Base-by-base conservation (phyloP, 2,888 invertebrate species). In the Rhagium mordax region DNA sequence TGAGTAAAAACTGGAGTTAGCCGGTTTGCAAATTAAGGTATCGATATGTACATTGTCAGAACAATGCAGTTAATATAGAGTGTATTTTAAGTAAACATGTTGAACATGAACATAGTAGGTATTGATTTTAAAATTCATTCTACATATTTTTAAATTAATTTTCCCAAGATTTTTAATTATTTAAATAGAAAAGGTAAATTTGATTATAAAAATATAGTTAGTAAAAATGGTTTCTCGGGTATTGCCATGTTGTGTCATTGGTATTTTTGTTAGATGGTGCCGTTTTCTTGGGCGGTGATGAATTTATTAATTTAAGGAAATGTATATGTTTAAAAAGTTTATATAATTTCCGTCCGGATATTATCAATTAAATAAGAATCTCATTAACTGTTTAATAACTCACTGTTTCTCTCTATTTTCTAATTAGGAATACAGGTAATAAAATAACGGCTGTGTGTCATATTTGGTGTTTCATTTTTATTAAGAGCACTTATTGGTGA, bases 381-480 rank as follows among this genome's bases (percentile, higher is more conserved):
- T 67, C 57, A 67, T 16, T 47, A 20, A 47, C 18, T 8, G 15
- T 13, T 65, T 47, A 67, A 29, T 47, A 33, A 47, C 67, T 67
- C 67, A 47, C 16, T 66, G 4, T 0, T 57, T 47, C 67, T 67
- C 67, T 67, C 67, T 67, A 67, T 67, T 57, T 67, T 67, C 8
- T 15, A n/a, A 47, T 65, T 53, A 13, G 13, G 48, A 7, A 13
- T 55, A 20, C 53, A 55, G 51, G 15, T 65, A 53, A 65, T 29
- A 65, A 53, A 10, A 18, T 33, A 41, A 33, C n/a, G 65, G 65
- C 65, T 67, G 67, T 67, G 67, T 55, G 33, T 49, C 64, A 49
- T 24, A 53, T 55, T 33, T 33, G 55, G 33, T 41, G 18, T 66
- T 55, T 55, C 13, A 47, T 24, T 67, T 55, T 29, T 41, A n/a